phyloP scores from a whole-genome alignment of 2,888 invertebrate species.

The Chymomyza amoena region DNA sequence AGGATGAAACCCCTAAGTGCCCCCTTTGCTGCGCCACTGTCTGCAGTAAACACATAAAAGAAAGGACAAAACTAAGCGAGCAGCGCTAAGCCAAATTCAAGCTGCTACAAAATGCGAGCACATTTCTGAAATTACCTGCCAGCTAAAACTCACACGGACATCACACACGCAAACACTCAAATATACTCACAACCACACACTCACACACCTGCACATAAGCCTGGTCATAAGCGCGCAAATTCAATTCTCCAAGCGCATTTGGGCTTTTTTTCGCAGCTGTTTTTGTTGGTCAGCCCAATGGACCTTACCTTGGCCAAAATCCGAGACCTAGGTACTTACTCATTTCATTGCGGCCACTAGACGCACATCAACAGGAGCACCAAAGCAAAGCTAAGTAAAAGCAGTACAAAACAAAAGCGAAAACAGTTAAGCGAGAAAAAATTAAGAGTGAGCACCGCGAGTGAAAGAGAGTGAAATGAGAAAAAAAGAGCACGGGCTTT shows the following conservation, averaged over 20 bases:
- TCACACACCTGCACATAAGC: conserved; percentile 21
- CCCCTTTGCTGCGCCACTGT: neutral
- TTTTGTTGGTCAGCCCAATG: neutral
- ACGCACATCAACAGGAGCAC: neutral
- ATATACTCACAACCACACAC: conserved; percentile 22
- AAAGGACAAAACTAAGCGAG: conserved; percentile 50
- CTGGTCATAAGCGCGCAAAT: conserved; percentile 27
- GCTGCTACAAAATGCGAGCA: conserved; percentile 30
- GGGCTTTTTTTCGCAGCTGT: conserved; percentile 8
- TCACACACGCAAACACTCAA: conserved; percentile 2
- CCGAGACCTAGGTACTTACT: neutral
- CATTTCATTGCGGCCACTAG: neutral
- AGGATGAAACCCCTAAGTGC: too few species aligned
- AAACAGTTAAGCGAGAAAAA: neutral
- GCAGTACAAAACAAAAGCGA: neutral
- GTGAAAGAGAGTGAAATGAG: neutral
- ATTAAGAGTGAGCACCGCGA: neutral
- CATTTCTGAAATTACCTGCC: conserved; percentile 67
- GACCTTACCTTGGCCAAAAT: neutral
- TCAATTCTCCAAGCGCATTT: conserved; percentile 54
- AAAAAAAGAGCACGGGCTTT: conserved; percentile 18
- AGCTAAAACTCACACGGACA: neutral
- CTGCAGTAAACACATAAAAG: too few species aligned
- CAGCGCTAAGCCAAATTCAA: conserved; percentile 62
- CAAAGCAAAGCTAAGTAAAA: neutral